Conservation (phyloP, 2,113 vertebrate genomes). For the Zingel zingel region DNA sequence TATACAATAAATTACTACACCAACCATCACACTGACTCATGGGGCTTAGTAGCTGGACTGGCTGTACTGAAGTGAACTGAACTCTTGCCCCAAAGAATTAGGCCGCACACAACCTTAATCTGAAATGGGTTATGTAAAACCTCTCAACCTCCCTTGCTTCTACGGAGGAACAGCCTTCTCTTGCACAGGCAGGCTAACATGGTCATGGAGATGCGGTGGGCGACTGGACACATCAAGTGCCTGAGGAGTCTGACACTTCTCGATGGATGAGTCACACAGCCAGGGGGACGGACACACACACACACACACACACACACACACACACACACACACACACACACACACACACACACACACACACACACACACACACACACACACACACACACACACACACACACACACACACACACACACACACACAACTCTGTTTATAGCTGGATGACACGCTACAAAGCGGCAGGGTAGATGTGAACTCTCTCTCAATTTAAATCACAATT, state of each 20-base stretch:
- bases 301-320: background rate
- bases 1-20: slow-evolving; percentile 5
- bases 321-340: background rate
- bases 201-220: slow-evolving; percentile 36
- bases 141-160: background rate
- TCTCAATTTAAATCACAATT: slow-evolving; percentile 58
- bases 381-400: background rate
- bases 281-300: background rate
- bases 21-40: background rate
- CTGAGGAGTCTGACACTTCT: slow-evolving; percentile 51
- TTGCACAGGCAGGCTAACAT: slow-evolving; percentile 25
- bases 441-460: slow-evolving; percentile 35
- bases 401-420: background rate
- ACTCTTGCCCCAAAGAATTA: slow-evolving; percentile 7
- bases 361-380: background rate
- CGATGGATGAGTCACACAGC: slow-evolving; percentile 58
- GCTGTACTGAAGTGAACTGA: background rate
- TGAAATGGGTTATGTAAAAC: slow-evolving; percentile 34
- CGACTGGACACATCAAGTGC: slow-evolving; percentile 44
- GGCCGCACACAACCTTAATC: slow-evolving; percentile 33
- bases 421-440: slow-evolving; percentile 20
- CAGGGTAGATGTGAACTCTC: slow-evolving; percentile 38
- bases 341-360: background rate
- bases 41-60: background rate
- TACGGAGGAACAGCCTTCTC: slow-evolving; percentile 16